Conservation (phyloP, 2,113 vertebrate species). For the Podarcis cretensis region DNA sequence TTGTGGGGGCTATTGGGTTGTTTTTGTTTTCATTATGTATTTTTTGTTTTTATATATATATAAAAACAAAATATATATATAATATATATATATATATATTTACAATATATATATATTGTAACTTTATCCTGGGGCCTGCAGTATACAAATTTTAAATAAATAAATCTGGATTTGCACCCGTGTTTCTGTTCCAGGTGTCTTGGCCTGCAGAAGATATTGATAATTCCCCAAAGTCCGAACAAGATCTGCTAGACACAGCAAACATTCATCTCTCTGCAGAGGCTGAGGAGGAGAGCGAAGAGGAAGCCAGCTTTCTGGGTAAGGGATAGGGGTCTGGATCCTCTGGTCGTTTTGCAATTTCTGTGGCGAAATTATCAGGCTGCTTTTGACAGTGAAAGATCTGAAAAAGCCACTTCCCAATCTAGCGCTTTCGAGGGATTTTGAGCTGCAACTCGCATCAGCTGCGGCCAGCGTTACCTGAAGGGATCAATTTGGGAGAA, state of each 20-base stretch:
- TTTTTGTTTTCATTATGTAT: no score
- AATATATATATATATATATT: no score
- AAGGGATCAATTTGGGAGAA: not conserved
- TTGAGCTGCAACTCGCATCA: not conserved
- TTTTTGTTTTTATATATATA: no score
- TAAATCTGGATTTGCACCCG: not conserved
- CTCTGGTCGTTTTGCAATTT: not conserved
- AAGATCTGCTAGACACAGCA: not conserved
- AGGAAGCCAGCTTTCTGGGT: slow-evolving; percentile 10
- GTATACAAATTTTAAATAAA: not conserved
- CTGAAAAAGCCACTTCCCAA: not conserved
- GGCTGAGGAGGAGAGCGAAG: not conserved
- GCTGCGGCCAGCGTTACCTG: not conserved
- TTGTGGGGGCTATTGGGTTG: no score
- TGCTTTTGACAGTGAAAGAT: not conserved
- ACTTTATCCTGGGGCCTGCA: not conserved
- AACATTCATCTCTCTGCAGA: not conserved
- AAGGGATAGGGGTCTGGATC: not conserved
- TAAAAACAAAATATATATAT: no score
- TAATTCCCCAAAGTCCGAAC: not conserved
- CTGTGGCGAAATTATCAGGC: not conserved
- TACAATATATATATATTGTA: not conserved
- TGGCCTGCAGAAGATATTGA: not conserved
- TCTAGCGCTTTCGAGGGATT: accelerated
- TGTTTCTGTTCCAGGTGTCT: not conserved